phyloP scores from a whole-genome alignment of 2,888 invertebrate genomes.

The Leucophenga maculata region DNA sequence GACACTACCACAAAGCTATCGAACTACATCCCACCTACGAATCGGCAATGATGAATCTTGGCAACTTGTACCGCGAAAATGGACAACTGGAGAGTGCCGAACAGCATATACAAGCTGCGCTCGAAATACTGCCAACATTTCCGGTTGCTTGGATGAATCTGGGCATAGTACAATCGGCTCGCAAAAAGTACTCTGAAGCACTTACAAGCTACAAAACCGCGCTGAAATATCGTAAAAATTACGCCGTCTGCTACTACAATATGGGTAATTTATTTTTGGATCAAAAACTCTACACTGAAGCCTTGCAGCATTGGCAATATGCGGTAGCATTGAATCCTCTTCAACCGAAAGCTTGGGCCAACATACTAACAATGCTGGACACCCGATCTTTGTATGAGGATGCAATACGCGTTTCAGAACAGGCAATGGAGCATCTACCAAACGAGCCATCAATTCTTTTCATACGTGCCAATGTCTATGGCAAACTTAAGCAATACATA shows the following conservation, averaged over 20 bases:
- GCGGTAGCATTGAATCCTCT: slow-evolving; percentile 84
- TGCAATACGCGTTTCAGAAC: slow-evolving; percentile 80
- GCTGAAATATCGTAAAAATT: slow-evolving; percentile 81
- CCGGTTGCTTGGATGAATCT: slow-evolving; percentile 99
- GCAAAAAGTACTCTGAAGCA: slow-evolving; percentile 81
- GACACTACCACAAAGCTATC: slow-evolving; percentile 85
- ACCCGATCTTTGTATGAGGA: slow-evolving; percentile 80
- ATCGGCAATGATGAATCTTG: slow-evolving; percentile 94
- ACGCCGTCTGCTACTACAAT: slow-evolving; percentile 95
- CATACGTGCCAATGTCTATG: slow-evolving; percentile 89
- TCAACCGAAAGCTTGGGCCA: slow-evolving; percentile 93
- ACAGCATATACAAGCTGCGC: slow-evolving; percentile 82
- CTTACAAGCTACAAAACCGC: slow-evolving; percentile 86
- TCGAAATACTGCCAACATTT: slow-evolving; percentile 81
- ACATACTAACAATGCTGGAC: slow-evolving; percentile 88
- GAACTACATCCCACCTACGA: slow-evolving; percentile 94
- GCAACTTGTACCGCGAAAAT: slow-evolving; percentile 92
- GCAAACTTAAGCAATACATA: slow-evolving; percentile 83
- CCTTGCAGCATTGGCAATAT: slow-evolving; percentile 86
- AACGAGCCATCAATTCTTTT: slow-evolving; percentile 86
- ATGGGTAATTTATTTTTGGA: slow-evolving; percentile 94
- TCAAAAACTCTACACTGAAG: slow-evolving; percentile 80
- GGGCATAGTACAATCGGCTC: slow-evolving; percentile 89
- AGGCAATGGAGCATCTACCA: slow-evolving; percentile 81
- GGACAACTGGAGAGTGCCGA: slow-evolving; percentile 93